Evolutionary conservation across 2,113 vertebrate genomes (phyloP).

Genomic region (Platichthys flesus): DNA sequence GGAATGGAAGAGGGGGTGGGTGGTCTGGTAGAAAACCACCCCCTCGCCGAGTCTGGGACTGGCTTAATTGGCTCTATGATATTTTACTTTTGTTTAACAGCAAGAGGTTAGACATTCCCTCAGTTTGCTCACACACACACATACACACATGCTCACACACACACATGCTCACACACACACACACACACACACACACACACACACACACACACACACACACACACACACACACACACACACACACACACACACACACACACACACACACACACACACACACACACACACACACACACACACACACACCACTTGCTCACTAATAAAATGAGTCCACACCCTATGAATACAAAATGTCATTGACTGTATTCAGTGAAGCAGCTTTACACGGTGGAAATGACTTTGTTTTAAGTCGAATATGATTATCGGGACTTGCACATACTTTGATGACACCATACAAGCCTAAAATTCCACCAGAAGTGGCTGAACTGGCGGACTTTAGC

Average conservation of each 20-base stretch:
- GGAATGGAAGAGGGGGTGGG: background rate
- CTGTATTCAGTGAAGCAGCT: background rate
- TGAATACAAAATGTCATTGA: background rate
- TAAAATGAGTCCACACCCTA: background rate
- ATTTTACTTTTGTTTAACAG: conserved; percentile 82
- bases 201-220: background rate
- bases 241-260: background rate
- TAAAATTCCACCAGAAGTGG: too few relatives aligned
- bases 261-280: background rate
- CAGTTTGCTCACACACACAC: conserved; percentile 16
- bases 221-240: background rate
- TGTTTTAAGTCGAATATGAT: too few relatives aligned
- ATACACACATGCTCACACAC: background rate
- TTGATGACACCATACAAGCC: too few relatives aligned
- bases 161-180: background rate
- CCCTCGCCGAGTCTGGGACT: conserved; percentile 75
- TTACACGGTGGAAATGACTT: background rate
- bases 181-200: conserved; percentile 3
- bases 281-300: background rate
- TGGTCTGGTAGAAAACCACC: conserved; percentile 26
- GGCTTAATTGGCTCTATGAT: conserved; percentile 80
- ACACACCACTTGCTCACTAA: background rate
- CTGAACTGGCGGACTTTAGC: too few relatives aligned
- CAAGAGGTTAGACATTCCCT: conserved; percentile 71
- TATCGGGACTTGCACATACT: too few relatives aligned